Base-by-base conservation (phyloP, 2,797 vertebrate genomes). In the Microctenopoma stevenorrisi region DNA sequence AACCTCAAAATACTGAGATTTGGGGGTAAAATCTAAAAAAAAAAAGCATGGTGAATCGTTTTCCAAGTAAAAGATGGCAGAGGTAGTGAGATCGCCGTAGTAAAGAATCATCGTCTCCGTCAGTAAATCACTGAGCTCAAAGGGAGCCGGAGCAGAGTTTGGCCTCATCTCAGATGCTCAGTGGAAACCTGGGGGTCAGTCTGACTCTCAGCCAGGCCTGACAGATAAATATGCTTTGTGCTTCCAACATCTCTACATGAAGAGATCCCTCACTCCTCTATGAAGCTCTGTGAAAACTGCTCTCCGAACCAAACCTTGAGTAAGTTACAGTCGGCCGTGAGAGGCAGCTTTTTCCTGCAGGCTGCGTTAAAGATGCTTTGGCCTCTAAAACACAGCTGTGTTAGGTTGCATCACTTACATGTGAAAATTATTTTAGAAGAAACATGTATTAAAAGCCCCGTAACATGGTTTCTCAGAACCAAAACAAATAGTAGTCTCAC, bases 101-200 rank as follows among this genome's bases (percentile, higher is more conserved):
- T 70, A 76, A 68, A 75, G 70, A 75, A 59, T 78, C 52, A 79
- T 86, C 64, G 22, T 72, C 38, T 54, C 55, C 46, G 61, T 71
- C 65, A 64, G 72, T 87, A 87, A 91, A 89, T 90, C 86, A 79
- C 1, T 12, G 55, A 49, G 80, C 84, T 86, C 76, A 81, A 76
- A 87, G 64, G 56, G 49, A 81, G 70, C 64, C 64, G 67, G 63
- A 67, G 52, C 63, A 35, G 78, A 68, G 75, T 51, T 77, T 88
- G 91, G 85, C 83, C 76, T 53, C 65, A 70, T 71, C 82, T 85
- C 85, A 86, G 71, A 74, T 59, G 60, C 64, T 72, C 77, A 48
- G 67, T 77, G 78, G 81, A 81, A 82, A 78, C 61, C 81, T 35
- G 71, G 58, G 54, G 81, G 75, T 79, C 85, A 76, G 72, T 72